Conservation (phyloP, 2,797 vertebrate genomes). For the Okamejei kenojei region DNA sequence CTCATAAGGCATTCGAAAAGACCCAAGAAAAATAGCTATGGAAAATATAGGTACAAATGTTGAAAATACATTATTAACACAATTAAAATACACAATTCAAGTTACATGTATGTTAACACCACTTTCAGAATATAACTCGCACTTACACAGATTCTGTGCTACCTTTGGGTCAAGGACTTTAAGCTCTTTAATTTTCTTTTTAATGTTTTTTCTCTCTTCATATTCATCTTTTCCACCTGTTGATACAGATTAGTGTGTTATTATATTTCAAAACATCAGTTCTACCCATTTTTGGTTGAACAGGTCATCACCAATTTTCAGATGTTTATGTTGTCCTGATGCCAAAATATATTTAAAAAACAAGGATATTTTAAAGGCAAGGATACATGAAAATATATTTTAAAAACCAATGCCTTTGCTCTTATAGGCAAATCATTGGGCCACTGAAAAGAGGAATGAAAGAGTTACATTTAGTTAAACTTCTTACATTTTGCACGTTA, state of each 20-base stretch:
- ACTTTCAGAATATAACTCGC: constrained; percentile 1
- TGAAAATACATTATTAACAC: constrained; percentile 11
- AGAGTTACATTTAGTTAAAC: background rate
- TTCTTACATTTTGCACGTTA: too few species aligned
- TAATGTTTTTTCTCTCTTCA: constrained; percentile 79
- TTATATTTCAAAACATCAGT: background rate
- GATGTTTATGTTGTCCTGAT: background rate
- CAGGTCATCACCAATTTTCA: background rate
- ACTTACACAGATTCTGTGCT: constrained; percentile 96
- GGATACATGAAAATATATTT: too few species aligned
- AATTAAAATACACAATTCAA: constrained; percentile 40
- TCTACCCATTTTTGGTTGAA: background rate
- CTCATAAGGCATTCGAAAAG: constrained; percentile 87
- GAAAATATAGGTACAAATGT: constrained; percentile 41
- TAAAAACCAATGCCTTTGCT: background rate
- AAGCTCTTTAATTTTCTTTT: constrained; percentile 87
- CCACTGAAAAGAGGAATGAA: background rate
- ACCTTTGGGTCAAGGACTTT: constrained; percentile 92
- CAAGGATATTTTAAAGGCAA: background rate
- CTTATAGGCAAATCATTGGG: background rate
- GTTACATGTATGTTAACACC: background rate
- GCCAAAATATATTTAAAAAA: background rate
- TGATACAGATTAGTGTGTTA: constrained; percentile 43
- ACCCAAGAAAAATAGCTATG: constrained; percentile 90
- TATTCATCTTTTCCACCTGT: constrained; percentile 77